Evolutionary conservation across 2,888 invertebrate genomes (phyloP).

Genomic region (Tachina grossa): DNA sequence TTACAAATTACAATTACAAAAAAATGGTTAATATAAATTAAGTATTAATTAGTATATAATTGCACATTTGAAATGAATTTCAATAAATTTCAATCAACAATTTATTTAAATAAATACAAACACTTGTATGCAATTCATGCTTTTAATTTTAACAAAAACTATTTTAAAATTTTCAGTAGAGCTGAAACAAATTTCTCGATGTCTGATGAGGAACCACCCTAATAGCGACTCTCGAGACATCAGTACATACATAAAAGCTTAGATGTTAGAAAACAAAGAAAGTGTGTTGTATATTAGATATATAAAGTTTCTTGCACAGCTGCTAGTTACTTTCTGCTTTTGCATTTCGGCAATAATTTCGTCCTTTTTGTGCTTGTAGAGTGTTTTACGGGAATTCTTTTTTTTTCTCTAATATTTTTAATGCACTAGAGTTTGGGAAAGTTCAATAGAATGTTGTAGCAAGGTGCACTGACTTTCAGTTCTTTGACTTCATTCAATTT

Average conservation of each 20-base stretch:
- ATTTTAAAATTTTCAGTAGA: too few species aligned
- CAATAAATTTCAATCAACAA: too few species aligned
- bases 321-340: conserved; percentile 36
- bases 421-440: conserved; percentile 53
- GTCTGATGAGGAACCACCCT: neutral
- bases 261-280: conserved; percentile 14
- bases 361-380: conserved; percentile 32
- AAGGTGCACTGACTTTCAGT: conserved; percentile 59
- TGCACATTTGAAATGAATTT: too few species aligned
- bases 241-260: neutral
- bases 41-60: too few species aligned
- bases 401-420: neutral
- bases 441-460: conserved; percentile 61
- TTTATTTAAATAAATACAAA: too few species aligned
- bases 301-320: neutral
- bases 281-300: neutral
- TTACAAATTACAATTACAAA: too few species aligned
- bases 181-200: neutral
- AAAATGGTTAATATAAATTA: too few species aligned
- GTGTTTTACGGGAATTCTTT: conserved; percentile 12
- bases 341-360: conserved; percentile 28
- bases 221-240: neutral
- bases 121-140: too few species aligned
- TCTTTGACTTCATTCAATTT: conserved; percentile 6
- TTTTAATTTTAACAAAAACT: too few species aligned